Base-by-base conservation (phyloP, 2,888 invertebrate species). In the Pasiphila rectangulata region DNA sequence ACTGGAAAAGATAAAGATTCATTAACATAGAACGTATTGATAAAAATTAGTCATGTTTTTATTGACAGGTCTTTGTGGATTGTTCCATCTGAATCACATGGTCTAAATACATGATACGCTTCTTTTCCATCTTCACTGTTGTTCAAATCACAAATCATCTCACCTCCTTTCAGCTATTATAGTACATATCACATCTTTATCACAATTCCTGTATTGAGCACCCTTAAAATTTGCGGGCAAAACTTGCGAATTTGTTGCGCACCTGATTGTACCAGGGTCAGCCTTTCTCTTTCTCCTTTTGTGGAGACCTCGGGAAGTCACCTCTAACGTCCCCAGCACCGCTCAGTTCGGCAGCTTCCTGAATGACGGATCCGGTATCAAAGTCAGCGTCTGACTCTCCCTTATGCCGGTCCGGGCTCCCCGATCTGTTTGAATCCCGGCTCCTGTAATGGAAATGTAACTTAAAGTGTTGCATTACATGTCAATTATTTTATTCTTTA, bases 231-330 rank as follows among this genome's bases (percentile, higher is more conserved):
- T 12, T 41, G 9, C 29, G 27, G 7, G 15, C 12, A 4, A 30
- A 12, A 2, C 12, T 16, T 5, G 9, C 3, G 17, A 30, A 7
- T 10, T 19, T 23, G 19, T 23, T 13, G 15, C 41, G 36, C n/a
- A 46, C 3, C 35, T 17, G 35, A 4, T 29, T 23, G 6, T 12
- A 20, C 34, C 27, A 42, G 7, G 7, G 47, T 43, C 39, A 43
- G 10, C n/a, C 27, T 24, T 29, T 35, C 1, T 6, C 17, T n/a
- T 35, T 34, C 1, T 15, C 7, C 12, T 35, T 35, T 25, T 40
- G 10, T 6, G 25, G 6, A 5, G 25, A 12, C 6, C 9, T 4
- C 4, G 9, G 25, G 1, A 12, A 13, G 2, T 2, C 7, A n/a
- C n/a, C n/a, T 10, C 12, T n/a, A 10, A 12, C 6, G 7, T 12